These are phyloP conservation scores for Pedicia rivosa DNA, from an alignment of 2,888 invertebrate species.

Conservation along the genomic window DNA sequence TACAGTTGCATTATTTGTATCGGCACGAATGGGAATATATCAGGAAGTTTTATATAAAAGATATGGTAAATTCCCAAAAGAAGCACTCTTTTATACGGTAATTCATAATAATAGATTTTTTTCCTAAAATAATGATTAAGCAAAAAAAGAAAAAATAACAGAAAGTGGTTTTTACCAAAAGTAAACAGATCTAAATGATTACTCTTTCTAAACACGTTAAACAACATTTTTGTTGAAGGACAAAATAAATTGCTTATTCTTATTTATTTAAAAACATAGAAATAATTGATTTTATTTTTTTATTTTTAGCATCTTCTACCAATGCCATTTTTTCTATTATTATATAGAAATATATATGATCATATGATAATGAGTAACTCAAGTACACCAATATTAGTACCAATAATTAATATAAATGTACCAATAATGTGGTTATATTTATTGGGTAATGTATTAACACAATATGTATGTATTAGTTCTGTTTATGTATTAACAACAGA, in stretches of 20 bases:
- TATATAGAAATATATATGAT: constrained; percentile 58
- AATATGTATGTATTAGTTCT: constrained; percentile 88
- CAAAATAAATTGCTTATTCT: too few species aligned
- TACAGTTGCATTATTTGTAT: constrained; percentile 75
- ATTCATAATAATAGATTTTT: constrained; percentile 14
- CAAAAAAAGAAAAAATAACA: neutral
- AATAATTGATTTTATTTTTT: too few species aligned
- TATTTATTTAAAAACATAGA: too few species aligned
- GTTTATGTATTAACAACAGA: constrained; percentile 91
- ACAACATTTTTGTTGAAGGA: too few species aligned
- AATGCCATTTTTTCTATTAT: constrained; percentile 72
- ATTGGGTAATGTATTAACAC: constrained; percentile 68
- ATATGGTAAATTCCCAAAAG: constrained; percentile 83
- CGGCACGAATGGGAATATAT: constrained; percentile 90
- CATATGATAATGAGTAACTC: constrained; percentile 57
- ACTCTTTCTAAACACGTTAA: too few species aligned
- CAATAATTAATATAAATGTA: constrained; percentile 41
- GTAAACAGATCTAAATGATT: too few species aligned
- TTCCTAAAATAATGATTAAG: constrained; percentile 6
- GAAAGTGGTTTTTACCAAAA: constrained; percentile 7
- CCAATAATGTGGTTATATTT: constrained; percentile 68
- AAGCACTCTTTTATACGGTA: constrained; percentile 72
- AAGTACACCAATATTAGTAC: constrained; percentile 38
- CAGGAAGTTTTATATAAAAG: constrained; percentile 73
- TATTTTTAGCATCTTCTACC: constrained; percentile 67